Evolutionary conservation across 2,888 invertebrate species (phyloP), one percentile per base, ranked within the genome.

Genomic region (Epiblema foenella): DNA sequence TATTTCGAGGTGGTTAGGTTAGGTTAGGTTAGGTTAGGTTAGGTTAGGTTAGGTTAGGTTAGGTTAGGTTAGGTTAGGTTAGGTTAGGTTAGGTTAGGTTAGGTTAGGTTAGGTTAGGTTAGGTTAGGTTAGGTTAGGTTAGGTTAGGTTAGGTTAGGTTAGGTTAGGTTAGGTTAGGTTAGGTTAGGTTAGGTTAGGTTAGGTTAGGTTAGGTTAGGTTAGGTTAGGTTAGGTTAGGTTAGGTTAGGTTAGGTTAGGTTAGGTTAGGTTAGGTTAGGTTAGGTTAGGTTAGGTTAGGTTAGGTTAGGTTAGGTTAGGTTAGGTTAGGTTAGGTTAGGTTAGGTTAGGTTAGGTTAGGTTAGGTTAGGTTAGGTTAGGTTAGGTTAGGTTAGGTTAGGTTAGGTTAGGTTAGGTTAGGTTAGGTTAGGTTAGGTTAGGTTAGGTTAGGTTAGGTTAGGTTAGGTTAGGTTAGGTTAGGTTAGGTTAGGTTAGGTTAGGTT

Each of bases 401-500:
- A 59, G 59, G 57, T 58, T 58, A 58, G 57, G 57, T 58, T 58
- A 58, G 59, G 59, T 59, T 59, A 59, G 59, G 59, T 59, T 59
- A 42, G 58, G 37, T 58, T 39, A 58, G 64, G 71, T 69, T 66
- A 71, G 67, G 69, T 70, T 74, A 73, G 73, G 73, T 73, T 69
- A 69, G 72, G 68, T 73, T 73, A 66, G 72, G 69, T 69, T 63
- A 72, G 73, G 72, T 72, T 72, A 72, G 72, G 68, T 72, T 66
- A 68, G 73, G 69, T 73, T 69, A 69, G 73, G 69, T 73, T 69
- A 68, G 72, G 68, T 73, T 69, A 68, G 72, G 73, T 73, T 73
- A 57, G 66, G 57, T 66, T 58, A 66, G 65, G 64, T 64, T 64
- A 64, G 64, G 64, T 64, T 64, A 64, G 65, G 66, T 66, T 66